These are phyloP conservation scores for Harpalus rufipes DNA, from an alignment of 2,888 invertebrate genomes.

Conservation along the genomic window DNA sequence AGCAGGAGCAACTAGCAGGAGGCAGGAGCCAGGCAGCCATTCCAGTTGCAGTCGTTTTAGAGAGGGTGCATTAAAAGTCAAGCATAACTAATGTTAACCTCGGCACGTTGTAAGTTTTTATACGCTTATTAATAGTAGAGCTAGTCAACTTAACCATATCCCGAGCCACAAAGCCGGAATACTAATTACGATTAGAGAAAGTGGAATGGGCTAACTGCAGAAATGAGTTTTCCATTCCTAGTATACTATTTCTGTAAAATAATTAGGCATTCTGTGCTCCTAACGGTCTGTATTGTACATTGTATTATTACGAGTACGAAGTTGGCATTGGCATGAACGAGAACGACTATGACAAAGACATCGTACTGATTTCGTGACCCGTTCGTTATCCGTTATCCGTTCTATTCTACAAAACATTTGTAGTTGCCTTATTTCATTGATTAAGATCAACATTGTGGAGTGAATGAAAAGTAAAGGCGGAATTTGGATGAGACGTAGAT, in stretches of 20 bases:
- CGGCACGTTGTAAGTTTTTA: conserved; percentile 4
- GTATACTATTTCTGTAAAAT: conserved; percentile 19
- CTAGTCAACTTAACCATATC: not conserved
- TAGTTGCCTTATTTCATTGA: conserved; percentile 48
- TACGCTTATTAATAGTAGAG: not conserved
- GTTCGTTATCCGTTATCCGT: conserved; percentile 20
- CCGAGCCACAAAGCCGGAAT: not conserved
- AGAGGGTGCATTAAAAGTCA: not conserved
- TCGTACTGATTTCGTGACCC: conserved; percentile 33
- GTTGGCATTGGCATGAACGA: not conserved
- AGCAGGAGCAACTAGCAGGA: no score
- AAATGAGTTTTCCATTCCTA: conserved; percentile 2
- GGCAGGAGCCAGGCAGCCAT: not conserved
- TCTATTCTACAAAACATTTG: conserved; percentile 41
- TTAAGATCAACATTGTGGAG: conserved; percentile 46
- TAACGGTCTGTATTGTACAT: conserved; percentile 30
- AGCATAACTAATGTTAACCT: not conserved
- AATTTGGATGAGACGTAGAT: conserved; percentile 40
- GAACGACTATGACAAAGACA: conserved; percentile 37
- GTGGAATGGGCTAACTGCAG: not conserved
- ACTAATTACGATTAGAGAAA: conserved; percentile 4
- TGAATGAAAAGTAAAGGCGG: conserved; percentile 28
- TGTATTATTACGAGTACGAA: not conserved
- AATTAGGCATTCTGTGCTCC: conserved; percentile 20
- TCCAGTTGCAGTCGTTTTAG: not conserved